These are phyloP conservation scores for Harpalus rufipes DNA, from an alignment of 2,888 invertebrate genomes.

Conservation along the genomic window DNA sequence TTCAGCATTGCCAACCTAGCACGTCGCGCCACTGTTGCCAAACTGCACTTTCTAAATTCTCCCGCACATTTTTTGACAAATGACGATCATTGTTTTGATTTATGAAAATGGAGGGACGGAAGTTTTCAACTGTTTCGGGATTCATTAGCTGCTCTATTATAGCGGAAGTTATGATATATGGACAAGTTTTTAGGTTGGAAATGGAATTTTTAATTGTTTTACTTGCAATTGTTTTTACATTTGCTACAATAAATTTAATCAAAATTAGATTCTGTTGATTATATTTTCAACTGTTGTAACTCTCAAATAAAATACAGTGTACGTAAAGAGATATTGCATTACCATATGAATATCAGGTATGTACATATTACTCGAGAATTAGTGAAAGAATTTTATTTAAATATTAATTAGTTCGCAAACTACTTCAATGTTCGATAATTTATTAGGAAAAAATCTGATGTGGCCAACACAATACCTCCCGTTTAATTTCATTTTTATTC, in stretches of 20 bases:
- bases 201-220: conserved; percentile 48
- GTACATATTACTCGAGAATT: too few species aligned
- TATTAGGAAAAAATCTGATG: too few species aligned
- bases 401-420: too few species aligned
- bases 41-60: conserved; percentile 26
- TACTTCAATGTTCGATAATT: too few species aligned
- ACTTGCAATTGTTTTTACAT: background rate
- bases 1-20: background rate
- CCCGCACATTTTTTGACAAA: conserved; percentile 22
- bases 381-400: too few species aligned
- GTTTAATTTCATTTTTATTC: too few species aligned
- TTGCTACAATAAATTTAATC: background rate
- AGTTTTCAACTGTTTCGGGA: conserved; percentile 28
- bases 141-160: conserved; percentile 29
- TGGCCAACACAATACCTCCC: too few species aligned
- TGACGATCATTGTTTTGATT: conserved; percentile 32
- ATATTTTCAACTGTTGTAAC: too few species aligned
- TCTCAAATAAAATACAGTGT: too few species aligned
- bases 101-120: conserved; percentile 24
- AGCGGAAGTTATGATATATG: conserved; percentile 39
- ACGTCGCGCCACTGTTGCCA: conserved; percentile 14
- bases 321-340: too few species aligned
- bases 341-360: too few species aligned
- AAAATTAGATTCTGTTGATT: background rate
- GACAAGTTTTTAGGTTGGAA: conserved; percentile 28